phyloP scores from a whole-genome alignment of 2,888 invertebrate genomes.

The Netelia virgata region DNA sequence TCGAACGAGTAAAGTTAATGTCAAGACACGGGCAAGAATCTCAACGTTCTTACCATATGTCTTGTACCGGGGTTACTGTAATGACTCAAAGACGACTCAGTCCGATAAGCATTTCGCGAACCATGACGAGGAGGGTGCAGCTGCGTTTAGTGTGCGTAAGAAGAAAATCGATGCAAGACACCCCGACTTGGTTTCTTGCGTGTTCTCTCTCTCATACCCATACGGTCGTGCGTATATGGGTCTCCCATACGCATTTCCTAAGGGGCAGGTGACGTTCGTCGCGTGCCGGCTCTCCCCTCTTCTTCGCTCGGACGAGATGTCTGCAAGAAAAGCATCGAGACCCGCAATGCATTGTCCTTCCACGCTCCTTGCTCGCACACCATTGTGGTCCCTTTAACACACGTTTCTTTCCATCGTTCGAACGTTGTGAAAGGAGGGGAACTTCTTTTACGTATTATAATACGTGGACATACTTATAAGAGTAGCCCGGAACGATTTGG shows the following conservation, averaged over 20 bases:
- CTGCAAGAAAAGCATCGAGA: slow-evolving; percentile 82
- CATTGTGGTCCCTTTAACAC: slow-evolving; percentile 79
- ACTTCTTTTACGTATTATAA: slow-evolving; percentile 25
- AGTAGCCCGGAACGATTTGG: background rate
- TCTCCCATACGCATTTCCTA: slow-evolving; percentile 73
- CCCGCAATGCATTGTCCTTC: slow-evolving; percentile 78
- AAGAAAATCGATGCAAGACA: slow-evolving; percentile 78
- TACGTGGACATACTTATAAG: background rate
- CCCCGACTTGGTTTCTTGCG: slow-evolving; percentile 30
- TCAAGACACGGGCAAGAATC: slow-evolving; percentile 76
- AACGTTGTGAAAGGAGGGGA: slow-evolving; percentile 48
- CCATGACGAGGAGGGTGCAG: slow-evolving; percentile 76
- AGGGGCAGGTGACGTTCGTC: slow-evolving; percentile 84
- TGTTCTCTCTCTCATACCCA: slow-evolving; percentile 4
- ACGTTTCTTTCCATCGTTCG: slow-evolving; percentile 37
- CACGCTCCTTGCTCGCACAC: slow-evolving; percentile 75
- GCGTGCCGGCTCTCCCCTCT: slow-evolving; percentile 82
- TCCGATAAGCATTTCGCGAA: slow-evolving; percentile 77
- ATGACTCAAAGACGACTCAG: slow-evolving; percentile 78
- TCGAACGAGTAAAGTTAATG: slow-evolving; percentile 41
- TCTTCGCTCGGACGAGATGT: slow-evolving; percentile 62
- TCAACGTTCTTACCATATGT: slow-evolving; percentile 81
- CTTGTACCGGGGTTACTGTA: slow-evolving; percentile 70
- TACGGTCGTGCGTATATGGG: slow-evolving; percentile 35
- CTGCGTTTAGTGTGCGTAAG: slow-evolving; percentile 71